phyloP scores from a whole-genome alignment of 2,113 vertebrate genomes.

The Corythaixoides concolor region DNA sequence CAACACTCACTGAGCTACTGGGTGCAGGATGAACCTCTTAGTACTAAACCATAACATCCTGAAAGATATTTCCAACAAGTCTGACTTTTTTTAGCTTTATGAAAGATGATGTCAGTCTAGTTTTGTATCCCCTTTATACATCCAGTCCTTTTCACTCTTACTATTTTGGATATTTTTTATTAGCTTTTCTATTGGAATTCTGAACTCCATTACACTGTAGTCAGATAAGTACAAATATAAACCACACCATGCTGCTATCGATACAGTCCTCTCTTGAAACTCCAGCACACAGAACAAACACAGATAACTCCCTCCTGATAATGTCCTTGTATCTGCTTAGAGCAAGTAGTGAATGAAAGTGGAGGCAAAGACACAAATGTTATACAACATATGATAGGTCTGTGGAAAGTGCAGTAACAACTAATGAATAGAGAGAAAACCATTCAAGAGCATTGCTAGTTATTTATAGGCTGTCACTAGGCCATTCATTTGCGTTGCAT shows the following conservation, averaged over 20 bases:
- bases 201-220: neutral
- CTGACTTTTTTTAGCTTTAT: neutral
- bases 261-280: slow-evolving; percentile 28
- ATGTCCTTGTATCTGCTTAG: slow-evolving; percentile 39
- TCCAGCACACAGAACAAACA: neutral
- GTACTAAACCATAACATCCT: neutral
- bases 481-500: neutral
- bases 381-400: neutral
- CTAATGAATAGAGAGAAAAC: neutral
- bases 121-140: neutral
- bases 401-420: neutral
- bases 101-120: neutral
- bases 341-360: slow-evolving; percentile 30
- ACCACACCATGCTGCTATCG: neutral
- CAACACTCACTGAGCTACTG: neutral
- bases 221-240: slow-evolving; percentile 39
- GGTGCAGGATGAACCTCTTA: neutral
- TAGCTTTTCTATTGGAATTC: slow-evolving; percentile 6
- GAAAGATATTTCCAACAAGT: neutral
- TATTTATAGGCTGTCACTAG: neutral
- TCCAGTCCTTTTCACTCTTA: neutral
- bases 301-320: slow-evolving; percentile 37
- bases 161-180: neutral
- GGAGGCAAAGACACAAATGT: neutral
- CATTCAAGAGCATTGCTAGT: neutral